These are phyloP conservation scores for Tragelaphus oryx DNA, from an alignment of 2,797 vertebrate genomes.

Conservation along the genomic window DNA sequence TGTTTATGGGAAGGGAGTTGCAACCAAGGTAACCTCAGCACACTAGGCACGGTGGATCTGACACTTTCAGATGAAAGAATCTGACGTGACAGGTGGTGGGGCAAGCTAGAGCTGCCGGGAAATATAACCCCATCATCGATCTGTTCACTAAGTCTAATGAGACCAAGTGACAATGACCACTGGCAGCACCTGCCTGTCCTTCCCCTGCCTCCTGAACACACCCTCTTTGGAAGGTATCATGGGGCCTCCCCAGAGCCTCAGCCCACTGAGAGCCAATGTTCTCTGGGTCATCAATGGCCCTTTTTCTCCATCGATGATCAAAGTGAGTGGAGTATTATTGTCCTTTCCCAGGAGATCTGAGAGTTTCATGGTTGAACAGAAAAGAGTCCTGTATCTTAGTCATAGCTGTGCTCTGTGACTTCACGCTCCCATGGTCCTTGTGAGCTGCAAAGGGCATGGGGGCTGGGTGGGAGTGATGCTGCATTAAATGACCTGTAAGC, in stretches of 20 bases:
- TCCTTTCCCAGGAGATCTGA: constrained; percentile 10
- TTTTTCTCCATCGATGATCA: not conserved
- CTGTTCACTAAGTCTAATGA: constrained; percentile 60
- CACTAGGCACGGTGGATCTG: not conserved
- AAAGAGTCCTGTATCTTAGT: constrained; percentile 1
- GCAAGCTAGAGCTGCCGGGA: constrained; percentile 51
- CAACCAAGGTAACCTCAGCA: constrained; percentile 55
- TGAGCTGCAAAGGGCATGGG: constrained; percentile 6
- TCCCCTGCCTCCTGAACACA: not conserved
- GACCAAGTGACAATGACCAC: constrained; percentile 41
- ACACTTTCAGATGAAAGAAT: constrained; percentile 49
- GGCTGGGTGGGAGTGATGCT: not conserved
- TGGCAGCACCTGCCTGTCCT: constrained; percentile 22
- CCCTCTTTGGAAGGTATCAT: not conserved
- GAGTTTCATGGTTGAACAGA: not conserved
- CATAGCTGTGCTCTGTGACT: constrained; percentile 15
- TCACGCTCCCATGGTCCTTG: not conserved
- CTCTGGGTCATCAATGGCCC: not conserved
- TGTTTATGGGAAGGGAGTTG: constrained; percentile 44
- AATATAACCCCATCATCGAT: constrained; percentile 59
- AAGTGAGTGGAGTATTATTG: constrained; percentile 31
- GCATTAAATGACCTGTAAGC: constrained; percentile 8
- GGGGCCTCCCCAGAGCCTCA: not conserved
- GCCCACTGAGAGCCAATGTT: not conserved
- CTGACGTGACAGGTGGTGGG: constrained; percentile 68